Base-by-base conservation (phyloP, 2,797 vertebrate genomes). In the Carduelis carduelis region DNA sequence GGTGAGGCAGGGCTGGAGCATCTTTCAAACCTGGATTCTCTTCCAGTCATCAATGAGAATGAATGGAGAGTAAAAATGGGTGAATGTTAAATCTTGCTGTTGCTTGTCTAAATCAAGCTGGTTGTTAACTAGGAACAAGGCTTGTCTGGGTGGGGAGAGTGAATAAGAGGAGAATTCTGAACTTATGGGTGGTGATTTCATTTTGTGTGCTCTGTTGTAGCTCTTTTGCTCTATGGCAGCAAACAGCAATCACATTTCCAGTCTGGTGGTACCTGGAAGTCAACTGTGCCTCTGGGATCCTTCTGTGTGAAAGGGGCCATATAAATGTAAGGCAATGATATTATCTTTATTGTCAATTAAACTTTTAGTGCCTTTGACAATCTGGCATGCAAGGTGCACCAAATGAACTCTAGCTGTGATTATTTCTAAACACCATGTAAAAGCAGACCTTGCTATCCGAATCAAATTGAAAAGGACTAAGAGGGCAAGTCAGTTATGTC, bases 321-420 rank as follows among this genome's bases (percentile, higher is more conserved):
- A 85, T 91, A 90, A 95, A 83, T 65, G 84, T 57, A 59, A 96
- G 90, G 93, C 81, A 92, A 71, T 81, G 63, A 84, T 93, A 93
- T 86, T 91, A 86, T 83, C 93, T 97, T 97, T 95, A 97, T 96
- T 95, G 97, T 97, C 97, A 98, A 97, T 97, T 98, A 98, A 97
- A 97, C 82, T 97, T 97, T 97, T 97, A 97, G 88, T 96, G 56
- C 83, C 75, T 21, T 92, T 93, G 72, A 82, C 96, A 97, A 95
- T 97, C 96, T 97, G 94, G 92, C 85, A 80, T 91, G 91, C 87
- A 56, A 72, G 76, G 27, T 89, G 46, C 89, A 91, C 96, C 89
- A 84, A 69, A 83, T 87, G 95, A 92, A 92, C 94, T 96, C 89
- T 94, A 78, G 87, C 93, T 97, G 93, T 88, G 96, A 95, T 96